These are phyloP conservation scores for Meloidogyne exigua DNA, from an alignment of 1,140 invertebrate species.

Conservation along the genomic window DNA sequence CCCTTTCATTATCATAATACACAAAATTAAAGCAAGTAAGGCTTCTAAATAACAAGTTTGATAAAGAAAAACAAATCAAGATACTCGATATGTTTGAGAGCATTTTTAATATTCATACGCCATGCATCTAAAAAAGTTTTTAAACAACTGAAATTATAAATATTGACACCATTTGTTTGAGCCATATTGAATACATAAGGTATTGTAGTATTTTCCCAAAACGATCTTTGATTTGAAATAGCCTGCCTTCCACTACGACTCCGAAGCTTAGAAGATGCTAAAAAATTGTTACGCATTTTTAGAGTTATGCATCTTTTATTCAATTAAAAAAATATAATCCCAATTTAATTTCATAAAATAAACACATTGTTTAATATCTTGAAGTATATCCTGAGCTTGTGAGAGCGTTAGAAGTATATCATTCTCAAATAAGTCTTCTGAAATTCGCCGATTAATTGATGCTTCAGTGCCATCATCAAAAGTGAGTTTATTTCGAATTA, in stretches of 20 bases:
- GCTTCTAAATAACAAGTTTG: conserved; percentile 9
- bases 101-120: conserved; percentile 49
- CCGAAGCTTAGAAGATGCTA: conserved; percentile 8
- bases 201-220: conserved; percentile 47
- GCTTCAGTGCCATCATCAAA: conserved; percentile 58
- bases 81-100: conserved; percentile 51
- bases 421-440: conserved; percentile 58
- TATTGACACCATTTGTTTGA: conserved; percentile 32
- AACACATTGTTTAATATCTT: conserved; percentile 47
- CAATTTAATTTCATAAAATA: neutral
- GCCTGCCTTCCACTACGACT: conserved; percentile 47
- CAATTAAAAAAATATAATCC: neutral
- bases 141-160: neutral
- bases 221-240: conserved; percentile 47
- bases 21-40: conserved; percentile 53
- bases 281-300: too few species aligned
- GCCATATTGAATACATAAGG: conserved; percentile 42
- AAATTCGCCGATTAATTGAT: conserved; percentile 48
- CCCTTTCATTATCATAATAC: conserved; percentile 44
- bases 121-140: conserved; percentile 46
- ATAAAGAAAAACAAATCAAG: neutral
- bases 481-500: conserved; percentile 11
- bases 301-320: neutral
- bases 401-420: conserved; percentile 56
- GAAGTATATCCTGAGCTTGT: conserved; percentile 51